Evolutionary conservation across 2,797 vertebrate genomes (phyloP).

Genomic region (Leptoclinus maculatus): DNA sequence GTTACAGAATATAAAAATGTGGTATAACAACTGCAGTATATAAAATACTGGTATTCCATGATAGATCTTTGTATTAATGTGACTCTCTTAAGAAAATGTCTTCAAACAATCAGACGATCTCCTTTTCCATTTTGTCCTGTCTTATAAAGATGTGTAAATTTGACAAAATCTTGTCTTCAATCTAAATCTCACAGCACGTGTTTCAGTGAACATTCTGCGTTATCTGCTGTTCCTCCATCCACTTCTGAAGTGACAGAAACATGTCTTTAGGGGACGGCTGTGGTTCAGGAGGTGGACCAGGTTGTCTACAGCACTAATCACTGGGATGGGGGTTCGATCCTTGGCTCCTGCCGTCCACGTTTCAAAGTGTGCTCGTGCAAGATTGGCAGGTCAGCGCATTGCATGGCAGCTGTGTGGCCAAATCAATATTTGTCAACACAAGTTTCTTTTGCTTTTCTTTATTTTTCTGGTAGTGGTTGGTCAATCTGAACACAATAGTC

Average conservation of each 20-base stretch:
- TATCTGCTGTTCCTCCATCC: slow-evolving; percentile 4
- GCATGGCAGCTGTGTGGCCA: neutral
- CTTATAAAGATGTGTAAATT: slow-evolving; percentile 83
- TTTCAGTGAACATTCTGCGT: slow-evolving; percentile 28
- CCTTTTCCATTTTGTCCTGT: slow-evolving; percentile 84
- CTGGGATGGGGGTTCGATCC: neutral
- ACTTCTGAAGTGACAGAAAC: neutral
- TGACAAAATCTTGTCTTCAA: slow-evolving; percentile 70
- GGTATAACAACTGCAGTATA: slow-evolving; percentile 83
- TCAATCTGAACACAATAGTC: neutral
- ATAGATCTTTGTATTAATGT: slow-evolving; percentile 87
- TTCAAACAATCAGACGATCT: slow-evolving; percentile 82
- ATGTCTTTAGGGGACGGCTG: neutral
- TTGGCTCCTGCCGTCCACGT: neutral
- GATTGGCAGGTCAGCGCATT: neutral
- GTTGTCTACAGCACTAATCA: neutral
- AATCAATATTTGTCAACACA: neutral
- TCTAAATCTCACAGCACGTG: slow-evolving; percentile 59
- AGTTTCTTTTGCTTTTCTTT: neutral
- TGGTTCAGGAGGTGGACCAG: neutral
- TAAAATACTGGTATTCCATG: slow-evolving; percentile 84
- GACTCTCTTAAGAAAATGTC: slow-evolving; percentile 86
- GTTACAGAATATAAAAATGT: slow-evolving; percentile 84
- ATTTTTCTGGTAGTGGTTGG: too few species aligned
- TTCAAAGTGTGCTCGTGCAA: neutral